Conservation (phyloP, 2,888 invertebrate species). For the Anticlea derivata region DNA sequence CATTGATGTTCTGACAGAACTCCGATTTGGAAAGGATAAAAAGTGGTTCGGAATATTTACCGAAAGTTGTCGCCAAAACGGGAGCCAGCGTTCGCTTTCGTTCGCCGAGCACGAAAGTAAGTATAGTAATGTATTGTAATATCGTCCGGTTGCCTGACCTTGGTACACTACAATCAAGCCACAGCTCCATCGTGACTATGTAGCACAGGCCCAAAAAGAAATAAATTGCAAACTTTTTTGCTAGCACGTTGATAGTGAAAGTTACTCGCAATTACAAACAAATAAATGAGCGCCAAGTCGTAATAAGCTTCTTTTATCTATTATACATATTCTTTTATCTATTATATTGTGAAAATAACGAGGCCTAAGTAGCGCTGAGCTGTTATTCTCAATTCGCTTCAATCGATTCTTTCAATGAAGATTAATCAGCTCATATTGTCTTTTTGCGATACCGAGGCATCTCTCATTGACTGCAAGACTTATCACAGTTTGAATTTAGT, state of each 20-base stretch:
- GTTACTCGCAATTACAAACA: slow-evolving; percentile 43
- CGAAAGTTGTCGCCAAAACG: slow-evolving; percentile 77
- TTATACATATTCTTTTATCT: slow-evolving; percentile 37
- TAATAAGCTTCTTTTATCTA: slow-evolving; percentile 37
- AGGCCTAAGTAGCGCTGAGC: slow-evolving; percentile 34
- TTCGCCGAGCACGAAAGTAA: slow-evolving; percentile 71
- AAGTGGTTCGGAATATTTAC: slow-evolving; percentile 69
- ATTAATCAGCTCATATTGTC: slow-evolving; percentile 44
- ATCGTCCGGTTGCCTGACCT: slow-evolving; percentile 71
- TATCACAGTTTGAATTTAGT: slow-evolving; percentile 34
- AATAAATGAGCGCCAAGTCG: slow-evolving; percentile 40
- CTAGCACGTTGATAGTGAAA: slow-evolving; percentile 69
- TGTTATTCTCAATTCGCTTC: slow-evolving; percentile 50
- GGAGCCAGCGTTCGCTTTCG: slow-evolving; percentile 76
- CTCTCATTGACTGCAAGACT: slow-evolving; percentile 32
- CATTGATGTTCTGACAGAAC: slow-evolving; percentile 73
- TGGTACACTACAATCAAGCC: slow-evolving; percentile 59
- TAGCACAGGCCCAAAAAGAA: slow-evolving; percentile 64
- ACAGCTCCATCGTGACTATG: slow-evolving; percentile 63
- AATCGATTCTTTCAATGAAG: slow-evolving; percentile 50
- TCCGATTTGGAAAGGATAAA: slow-evolving; percentile 76
- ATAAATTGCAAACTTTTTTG: slow-evolving; percentile 66
- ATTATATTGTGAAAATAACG: slow-evolving; percentile 45
- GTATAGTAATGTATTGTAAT: slow-evolving; percentile 61
- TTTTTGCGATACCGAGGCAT: slow-evolving; percentile 31